Conservation (phyloP, 2,797 vertebrate species). For the Aphelocoma californica region DNA sequence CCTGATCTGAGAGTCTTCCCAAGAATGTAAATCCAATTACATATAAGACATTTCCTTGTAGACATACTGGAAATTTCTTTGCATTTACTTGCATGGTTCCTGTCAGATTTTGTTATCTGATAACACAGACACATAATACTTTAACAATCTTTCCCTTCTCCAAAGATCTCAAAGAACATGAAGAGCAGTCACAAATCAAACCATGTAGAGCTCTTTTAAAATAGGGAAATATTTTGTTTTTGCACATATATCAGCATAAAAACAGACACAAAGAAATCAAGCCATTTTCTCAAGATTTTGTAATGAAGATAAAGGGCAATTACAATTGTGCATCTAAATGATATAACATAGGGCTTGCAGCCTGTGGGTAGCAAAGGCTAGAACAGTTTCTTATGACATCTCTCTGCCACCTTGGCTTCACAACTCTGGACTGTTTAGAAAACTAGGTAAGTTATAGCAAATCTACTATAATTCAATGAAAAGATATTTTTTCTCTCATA, state of each 20-base stretch:
- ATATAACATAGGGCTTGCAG: neutral
- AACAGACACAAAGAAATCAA: neutral
- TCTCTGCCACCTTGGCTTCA: neutral
- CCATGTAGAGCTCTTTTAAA: neutral
- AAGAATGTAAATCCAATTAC: neutral
- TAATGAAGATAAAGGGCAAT: neutral
- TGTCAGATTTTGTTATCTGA: neutral
- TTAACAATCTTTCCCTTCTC: neutral
- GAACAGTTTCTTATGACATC: neutral
- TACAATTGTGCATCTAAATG: neutral
- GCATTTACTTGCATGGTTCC: neutral
- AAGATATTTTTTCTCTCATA: neutral
- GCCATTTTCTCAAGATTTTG: neutral
- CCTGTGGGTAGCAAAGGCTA: neutral
- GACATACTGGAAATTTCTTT: neutral
- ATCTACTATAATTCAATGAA: neutral
- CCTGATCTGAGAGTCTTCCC: neutral
- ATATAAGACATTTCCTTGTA: slow-evolving; percentile 1
- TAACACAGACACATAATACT: neutral
- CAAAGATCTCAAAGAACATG: neutral
- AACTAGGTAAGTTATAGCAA: neutral
- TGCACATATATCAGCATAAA: neutral
- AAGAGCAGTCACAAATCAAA: neutral
- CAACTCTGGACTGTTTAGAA: neutral
- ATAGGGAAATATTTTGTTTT: neutral